A percentile compares a stretch with the other conserved stretches of the same genome.
Conservation (phyloP, 2,797 vertebrate species). For the Onychomys arenicola region DNA sequence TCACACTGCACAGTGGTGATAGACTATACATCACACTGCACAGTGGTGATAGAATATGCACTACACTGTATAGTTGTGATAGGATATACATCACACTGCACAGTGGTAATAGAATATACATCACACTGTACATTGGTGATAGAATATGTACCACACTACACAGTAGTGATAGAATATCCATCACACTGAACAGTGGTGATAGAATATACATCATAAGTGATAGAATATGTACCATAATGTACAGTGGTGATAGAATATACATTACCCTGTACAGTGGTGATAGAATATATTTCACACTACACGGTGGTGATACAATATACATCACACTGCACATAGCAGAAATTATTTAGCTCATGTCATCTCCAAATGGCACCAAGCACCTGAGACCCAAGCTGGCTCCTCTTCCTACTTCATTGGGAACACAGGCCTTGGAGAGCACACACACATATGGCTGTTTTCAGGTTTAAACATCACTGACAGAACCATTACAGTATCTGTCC, state of each 20-base stretch:
- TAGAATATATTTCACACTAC: neutral
- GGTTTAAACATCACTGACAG: slow-evolving; percentile 39
- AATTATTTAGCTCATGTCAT: slow-evolving; percentile 35
- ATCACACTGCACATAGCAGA: neutral
- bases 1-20: neutral
- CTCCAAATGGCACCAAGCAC: neutral
- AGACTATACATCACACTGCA: neutral
- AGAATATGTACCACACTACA: neutral
- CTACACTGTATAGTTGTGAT: neutral
- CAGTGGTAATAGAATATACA: too few species aligned
- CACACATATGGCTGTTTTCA: neutral
- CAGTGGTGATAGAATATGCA: neutral
- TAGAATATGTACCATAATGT: neutral
- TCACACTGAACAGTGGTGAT: neutral
- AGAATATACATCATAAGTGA: neutral
- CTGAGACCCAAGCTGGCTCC: neutral
- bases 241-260: neutral
- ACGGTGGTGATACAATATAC: neutral
- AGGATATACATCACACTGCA: too few species aligned
- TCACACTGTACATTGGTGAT: neutral
- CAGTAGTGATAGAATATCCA: too few species aligned
- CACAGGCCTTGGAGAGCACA: slow-evolving; percentile 15
- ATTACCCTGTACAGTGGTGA: neutral
- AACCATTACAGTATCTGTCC: slow-evolving; percentile 43
- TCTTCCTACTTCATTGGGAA: slow-evolving; percentile 48